Percentiles rank a stretch among this genome's conserved stretches.
Conservation (phyloP, 2,113 vertebrate species). For the Lepus europaeus region DNA sequence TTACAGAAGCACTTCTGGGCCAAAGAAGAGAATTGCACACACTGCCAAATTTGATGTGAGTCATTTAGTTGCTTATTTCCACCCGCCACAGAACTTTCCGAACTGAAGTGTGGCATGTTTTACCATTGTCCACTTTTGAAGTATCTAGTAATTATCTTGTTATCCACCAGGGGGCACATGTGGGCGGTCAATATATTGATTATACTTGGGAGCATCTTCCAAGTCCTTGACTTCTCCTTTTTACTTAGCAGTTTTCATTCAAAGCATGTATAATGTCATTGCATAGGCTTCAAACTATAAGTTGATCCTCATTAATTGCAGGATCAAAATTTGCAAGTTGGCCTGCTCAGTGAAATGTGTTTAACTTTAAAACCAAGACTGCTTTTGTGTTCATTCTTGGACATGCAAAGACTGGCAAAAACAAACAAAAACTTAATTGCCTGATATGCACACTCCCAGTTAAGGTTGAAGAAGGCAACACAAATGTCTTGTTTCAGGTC, state of each 20-base stretch:
- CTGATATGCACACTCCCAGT: background rate
- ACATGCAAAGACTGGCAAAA: background rate
- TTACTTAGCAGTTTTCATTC: constrained; percentile 7
- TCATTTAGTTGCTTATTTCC: constrained; percentile 4
- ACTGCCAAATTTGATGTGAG: constrained; percentile 81
- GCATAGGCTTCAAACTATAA: background rate
- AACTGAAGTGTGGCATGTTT: background rate
- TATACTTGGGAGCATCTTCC: background rate
- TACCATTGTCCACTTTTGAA: background rate
- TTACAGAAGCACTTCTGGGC: constrained; percentile 68
- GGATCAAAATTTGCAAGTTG: background rate
- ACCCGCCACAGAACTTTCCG: background rate
- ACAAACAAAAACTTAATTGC: background rate
- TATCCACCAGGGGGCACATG: constrained; percentile 6
- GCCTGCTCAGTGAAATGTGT: background rate
- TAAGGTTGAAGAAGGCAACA: background rate
- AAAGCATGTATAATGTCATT: background rate
- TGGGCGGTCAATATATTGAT: background rate
- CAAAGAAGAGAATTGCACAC: constrained; percentile 88
- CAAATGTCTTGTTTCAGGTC: background rate
- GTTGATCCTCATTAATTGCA: background rate
- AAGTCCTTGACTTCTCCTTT: rapidly evolving
- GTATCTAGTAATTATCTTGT: background rate
- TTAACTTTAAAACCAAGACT: background rate
- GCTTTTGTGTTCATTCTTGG: background rate